Evolutionary conservation across 2,888 invertebrate species (phyloP), one percentile per base, ranked within the genome.

Genomic region (Scaptomyza cyrtandrae): DNA sequence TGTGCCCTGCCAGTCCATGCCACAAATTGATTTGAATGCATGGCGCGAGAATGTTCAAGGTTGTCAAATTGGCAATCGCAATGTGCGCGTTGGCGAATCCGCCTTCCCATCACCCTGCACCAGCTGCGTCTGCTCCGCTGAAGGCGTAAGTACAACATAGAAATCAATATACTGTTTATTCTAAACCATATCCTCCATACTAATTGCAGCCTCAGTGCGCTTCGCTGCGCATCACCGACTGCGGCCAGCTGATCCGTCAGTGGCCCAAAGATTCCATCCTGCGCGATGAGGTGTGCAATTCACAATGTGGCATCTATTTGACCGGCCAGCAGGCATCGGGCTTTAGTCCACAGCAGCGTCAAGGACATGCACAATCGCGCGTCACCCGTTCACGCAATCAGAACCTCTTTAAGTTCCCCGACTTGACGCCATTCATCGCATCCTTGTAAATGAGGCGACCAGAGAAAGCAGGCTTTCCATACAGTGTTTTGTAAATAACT

Each of bases 101-200:
- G 96, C 96, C 24, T 96, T 97, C 92, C 97, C 97, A 0, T 95
- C 96, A n/a, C 97, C 97, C 3, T 98, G 97, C 90, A 97, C 97
- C 0, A 97, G 97, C 59, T 98, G 97, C 89, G 95, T 97, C 65
- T 98, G 97, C 89, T 96, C 97, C 9, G 93, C 93, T 16, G 97
- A 97, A 92, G 97, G 97, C 90, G 97, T 97, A 93, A 95, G 95
- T 94, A 29, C 0, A 9, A 6, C n/a, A n/a, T 2, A 1, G 7
- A 27, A 27, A 37, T 27, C 11, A 35, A 49, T 14, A 29, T 6
- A 6, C 7, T 16, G n/a, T 1, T 5, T 41, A n/a, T 7, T 14
- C 35, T 60, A n/a, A 57, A 29, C 6, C 41, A 41, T 6, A 4
- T 10, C 0, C 1, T 9, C 6, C 3, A 44, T 16, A 3, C 37